Percentiles rank a stretch among this genome's conserved stretches.
These are phyloP conservation scores for Pyrgus malvae DNA, from an alignment of 2,888 invertebrate species.

Conservation along the genomic window DNA sequence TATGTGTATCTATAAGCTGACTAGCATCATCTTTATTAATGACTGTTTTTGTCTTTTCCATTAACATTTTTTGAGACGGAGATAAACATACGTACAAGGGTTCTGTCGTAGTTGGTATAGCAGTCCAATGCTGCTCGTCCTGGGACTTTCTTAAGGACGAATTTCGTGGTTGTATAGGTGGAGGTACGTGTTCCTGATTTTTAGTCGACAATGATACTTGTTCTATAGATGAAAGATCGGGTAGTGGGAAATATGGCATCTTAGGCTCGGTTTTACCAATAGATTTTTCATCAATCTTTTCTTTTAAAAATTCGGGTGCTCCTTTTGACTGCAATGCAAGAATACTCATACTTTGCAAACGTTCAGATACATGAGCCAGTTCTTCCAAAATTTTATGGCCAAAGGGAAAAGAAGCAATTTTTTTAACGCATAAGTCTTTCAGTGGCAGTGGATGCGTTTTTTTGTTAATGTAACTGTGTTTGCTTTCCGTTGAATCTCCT, in stretches of 20 bases:
- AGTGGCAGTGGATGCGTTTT: slow-evolving; percentile 72
- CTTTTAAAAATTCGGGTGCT: slow-evolving; percentile 29
- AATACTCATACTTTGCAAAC: slow-evolving; percentile 65
- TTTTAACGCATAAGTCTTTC: slow-evolving; percentile 84
- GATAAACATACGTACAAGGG: slow-evolving; percentile 86
- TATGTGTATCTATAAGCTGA: slow-evolving; percentile 85
- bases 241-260: slow-evolving; percentile 74
- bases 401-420: slow-evolving; percentile 85
- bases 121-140: slow-evolving; percentile 76
- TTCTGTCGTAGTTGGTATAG: slow-evolving; percentile 82
- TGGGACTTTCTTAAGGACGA: slow-evolving; percentile 68
- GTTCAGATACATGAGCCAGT: slow-evolving; percentile 84
- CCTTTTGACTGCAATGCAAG: slow-evolving; percentile 37
- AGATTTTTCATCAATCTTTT: slow-evolving; percentile 20
- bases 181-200: slow-evolving; percentile 51
- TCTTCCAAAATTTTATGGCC: slow-evolving; percentile 86
- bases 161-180: slow-evolving; percentile 68
- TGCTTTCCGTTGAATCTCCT: slow-evolving; percentile 46
- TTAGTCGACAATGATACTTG: slow-evolving; percentile 58
- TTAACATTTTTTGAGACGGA: slow-evolving; percentile 85
- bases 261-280: slow-evolving; percentile 33
- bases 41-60: slow-evolving; percentile 79
- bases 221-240: slow-evolving; percentile 69
- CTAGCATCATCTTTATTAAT: slow-evolving; percentile 79
- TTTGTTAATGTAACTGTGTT: slow-evolving; percentile 30